phyloP scores from a whole-genome alignment of 2,113 vertebrate genomes.

The Heptranchias perlo region DNA sequence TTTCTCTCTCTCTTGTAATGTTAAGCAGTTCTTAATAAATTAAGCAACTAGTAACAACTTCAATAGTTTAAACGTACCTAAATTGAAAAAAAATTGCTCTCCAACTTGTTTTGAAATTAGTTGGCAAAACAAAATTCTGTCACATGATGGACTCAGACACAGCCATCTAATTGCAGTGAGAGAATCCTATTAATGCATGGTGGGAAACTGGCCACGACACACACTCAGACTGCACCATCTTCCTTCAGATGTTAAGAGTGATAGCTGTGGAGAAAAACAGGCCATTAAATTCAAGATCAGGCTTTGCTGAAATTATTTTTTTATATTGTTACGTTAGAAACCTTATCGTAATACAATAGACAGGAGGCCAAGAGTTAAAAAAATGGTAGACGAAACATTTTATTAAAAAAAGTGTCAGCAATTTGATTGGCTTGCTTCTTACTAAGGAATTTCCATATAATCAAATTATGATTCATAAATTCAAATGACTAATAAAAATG shows the following conservation, averaged over 20 bases:
- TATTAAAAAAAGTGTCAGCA: neutral
- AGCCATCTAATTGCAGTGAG: neutral
- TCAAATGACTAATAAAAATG: neutral
- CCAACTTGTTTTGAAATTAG: neutral
- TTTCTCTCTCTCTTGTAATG: neutral
- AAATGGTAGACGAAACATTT: neutral
- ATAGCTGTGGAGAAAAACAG: neutral
- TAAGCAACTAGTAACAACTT: neutral
- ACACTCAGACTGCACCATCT: neutral
- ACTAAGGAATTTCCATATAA: neutral
- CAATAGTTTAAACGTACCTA: neutral
- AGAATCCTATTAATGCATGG: neutral
- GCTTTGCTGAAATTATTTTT: neutral
- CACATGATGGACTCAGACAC: neutral
- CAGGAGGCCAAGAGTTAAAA: neutral
- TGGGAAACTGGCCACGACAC: neutral
- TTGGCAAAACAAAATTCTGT: neutral
- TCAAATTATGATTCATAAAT: neutral
- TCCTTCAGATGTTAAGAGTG: too few species aligned
- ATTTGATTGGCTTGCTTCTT: neutral
- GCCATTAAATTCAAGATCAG: neutral
- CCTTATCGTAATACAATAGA: neutral
- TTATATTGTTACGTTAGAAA: neutral
- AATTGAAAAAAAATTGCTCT: neutral
- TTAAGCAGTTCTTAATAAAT: neutral